These are phyloP conservation scores for Aphrocallistes beatrix DNA, from an alignment of 37 sponge, comb jelly and placozoan genomes.

Conservation along the genomic window DNA sequence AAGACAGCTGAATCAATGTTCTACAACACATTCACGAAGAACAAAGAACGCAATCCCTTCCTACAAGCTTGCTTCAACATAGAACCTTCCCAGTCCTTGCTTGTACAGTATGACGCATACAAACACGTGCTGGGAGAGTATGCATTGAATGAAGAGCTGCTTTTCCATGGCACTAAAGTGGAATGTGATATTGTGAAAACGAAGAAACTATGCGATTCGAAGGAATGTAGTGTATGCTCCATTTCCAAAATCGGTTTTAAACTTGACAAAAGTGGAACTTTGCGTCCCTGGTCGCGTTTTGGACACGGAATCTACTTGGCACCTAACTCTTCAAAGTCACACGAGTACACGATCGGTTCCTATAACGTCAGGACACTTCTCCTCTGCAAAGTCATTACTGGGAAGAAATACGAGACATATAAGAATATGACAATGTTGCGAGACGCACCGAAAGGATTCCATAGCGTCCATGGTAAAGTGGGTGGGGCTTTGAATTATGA, in stretches of 20 bases:
- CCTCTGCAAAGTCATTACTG: conserved; percentile 18
- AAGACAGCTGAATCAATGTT: neutral
- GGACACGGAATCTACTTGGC: conserved; percentile 27
- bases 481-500: neutral
- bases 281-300: conserved; percentile 4
- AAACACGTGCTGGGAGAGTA: neutral
- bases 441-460: neutral
- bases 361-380: conserved; percentile 16
- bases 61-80: neutral
- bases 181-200: conserved; percentile 33
- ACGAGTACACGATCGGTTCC: conserved; percentile 24
- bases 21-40: conserved; percentile 4
- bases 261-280: neutral
- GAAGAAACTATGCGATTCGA: conserved; percentile 23
- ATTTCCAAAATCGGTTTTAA: conserved; percentile 38
- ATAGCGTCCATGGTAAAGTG: neutral
- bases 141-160: conserved; percentile 17
- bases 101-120: neutral
- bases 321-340: conserved; percentile 24
- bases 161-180: conserved; percentile 63
- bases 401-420: neutral
- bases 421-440: neutral
- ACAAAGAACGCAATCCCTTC: neutral
- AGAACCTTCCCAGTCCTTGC: neutral
- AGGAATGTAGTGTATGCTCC: conserved; percentile 52